Conservation (phyloP, 2,797 vertebrate genomes). For the Megaceryle alcyon region DNA sequence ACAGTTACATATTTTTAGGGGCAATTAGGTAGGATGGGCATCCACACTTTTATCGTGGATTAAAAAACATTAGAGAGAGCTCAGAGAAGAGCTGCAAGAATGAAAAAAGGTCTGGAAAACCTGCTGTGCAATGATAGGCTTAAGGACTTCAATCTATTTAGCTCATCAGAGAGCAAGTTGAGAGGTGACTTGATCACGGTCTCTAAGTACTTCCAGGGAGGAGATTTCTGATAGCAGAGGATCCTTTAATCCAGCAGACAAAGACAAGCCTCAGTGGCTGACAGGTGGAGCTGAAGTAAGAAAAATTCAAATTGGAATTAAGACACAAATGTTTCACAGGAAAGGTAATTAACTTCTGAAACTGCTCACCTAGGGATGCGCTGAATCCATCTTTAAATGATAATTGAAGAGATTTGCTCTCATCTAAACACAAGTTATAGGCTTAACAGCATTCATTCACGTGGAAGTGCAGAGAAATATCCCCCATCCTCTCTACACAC, state of each 20-base stretch:
- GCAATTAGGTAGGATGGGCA: neutral
- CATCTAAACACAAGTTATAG: neutral
- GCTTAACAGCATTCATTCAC: neutral
- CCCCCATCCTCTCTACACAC: accelerated
- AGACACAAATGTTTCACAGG: neutral
- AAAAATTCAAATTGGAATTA: slow-evolving; percentile 30
- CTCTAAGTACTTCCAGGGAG: slow-evolving; percentile 42
- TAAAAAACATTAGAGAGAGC: slow-evolving; percentile 36
- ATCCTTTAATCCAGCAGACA: slow-evolving; percentile 62
- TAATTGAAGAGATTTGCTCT: neutral
- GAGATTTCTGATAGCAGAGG: slow-evolving; percentile 61
- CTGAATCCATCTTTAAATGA: neutral
- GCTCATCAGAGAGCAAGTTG: slow-evolving; percentile 58
- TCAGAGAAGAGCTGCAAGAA: slow-evolving; percentile 50
- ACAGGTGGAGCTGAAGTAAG: slow-evolving; percentile 29
- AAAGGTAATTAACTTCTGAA: slow-evolving; percentile 51
- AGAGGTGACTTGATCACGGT: slow-evolving; percentile 59
- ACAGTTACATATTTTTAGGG: neutral
- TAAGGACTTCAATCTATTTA: slow-evolving; percentile 64
- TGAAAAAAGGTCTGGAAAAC: slow-evolving; percentile 32
- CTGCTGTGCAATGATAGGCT: slow-evolving; percentile 57
- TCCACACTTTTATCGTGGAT: slow-evolving; percentile 45
- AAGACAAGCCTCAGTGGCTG: slow-evolving; percentile 27
- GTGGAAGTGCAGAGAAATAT: neutral
- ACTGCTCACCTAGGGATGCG: neutral